These are phyloP conservation scores for Drosophila mayaguana DNA, from an alignment of 2,888 invertebrate genomes.

Conservation along the genomic window DNA sequence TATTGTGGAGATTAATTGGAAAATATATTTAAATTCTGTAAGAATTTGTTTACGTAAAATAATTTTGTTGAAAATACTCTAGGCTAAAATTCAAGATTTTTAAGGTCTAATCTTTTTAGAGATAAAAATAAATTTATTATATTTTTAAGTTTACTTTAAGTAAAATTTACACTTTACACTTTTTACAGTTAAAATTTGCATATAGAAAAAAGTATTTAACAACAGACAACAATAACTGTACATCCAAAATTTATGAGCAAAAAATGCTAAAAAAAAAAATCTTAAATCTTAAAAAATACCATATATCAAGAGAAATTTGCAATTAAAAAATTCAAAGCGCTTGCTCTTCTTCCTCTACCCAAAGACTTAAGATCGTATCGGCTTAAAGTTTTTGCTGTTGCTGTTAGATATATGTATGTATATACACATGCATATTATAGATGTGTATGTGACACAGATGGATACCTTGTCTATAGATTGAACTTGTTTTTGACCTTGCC, in stretches of 20 bases:
- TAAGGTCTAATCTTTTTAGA: not conserved
- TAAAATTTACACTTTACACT: constrained; percentile 7
- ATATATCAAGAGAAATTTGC: constrained; percentile 37
- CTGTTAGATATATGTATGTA: not conserved
- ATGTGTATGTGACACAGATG: constrained; percentile 11
- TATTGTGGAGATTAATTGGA: not conserved
- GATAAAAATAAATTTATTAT: not conserved
- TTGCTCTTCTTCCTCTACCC: constrained; percentile 6
- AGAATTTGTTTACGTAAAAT: not conserved
- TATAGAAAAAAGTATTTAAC: not conserved
- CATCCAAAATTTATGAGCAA: constrained; percentile 10
- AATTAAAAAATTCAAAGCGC: constrained; percentile 29
- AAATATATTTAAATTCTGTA: not conserved
- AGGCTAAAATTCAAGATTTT: too few species aligned
- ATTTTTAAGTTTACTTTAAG: not conserved
- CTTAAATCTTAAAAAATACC: not conserved
- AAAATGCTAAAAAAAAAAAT: not conserved
- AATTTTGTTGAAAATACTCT: not conserved
- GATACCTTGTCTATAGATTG: constrained; percentile 16
- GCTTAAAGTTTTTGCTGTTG: not conserved
- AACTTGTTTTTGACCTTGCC: constrained; percentile 42
- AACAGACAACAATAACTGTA: constrained; percentile 32
- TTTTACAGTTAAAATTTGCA: constrained; percentile 2
- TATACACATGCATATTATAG: not conserved
- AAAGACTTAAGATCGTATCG: constrained; percentile 19